Percentiles rank a stretch among this genome's conserved stretches.
These are phyloP conservation scores for Aphis craccivora DNA, from an alignment of 1,140 invertebrate species.

Conservation along the genomic window DNA sequence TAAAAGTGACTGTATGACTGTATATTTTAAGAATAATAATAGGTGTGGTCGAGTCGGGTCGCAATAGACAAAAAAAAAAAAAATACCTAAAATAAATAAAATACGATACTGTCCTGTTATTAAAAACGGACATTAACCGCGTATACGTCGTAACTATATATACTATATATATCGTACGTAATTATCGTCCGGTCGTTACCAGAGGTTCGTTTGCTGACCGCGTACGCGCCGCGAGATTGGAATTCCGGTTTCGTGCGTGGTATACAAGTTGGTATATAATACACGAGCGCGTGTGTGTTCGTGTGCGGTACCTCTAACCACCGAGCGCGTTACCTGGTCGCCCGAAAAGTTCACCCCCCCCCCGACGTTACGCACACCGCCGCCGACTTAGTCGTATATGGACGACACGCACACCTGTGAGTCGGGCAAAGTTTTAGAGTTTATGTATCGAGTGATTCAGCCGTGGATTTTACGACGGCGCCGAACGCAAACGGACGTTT, in stretches of 20 bases:
- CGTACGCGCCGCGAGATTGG: not conserved
- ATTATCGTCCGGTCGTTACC: not conserved
- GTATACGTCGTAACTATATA: not conserved
- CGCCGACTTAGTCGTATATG: too few relatives aligned
- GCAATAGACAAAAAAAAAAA: not conserved
- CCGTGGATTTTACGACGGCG: not conserved
- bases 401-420: not conserved
- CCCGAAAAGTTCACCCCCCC: not conserved
- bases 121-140: not conserved
- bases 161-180: not conserved
- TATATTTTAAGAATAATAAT: too few relatives aligned
- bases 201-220: not conserved
- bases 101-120: not conserved
- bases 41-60: not conserved
- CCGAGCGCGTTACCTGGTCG: not conserved
- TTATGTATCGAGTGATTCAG: not conserved
- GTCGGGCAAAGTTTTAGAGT: not conserved
- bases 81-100: not conserved
- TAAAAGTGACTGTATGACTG: too few relatives aligned
- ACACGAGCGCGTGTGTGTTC: fast-evolving
- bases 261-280: not conserved
- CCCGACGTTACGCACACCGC: too few relatives aligned
- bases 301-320: not conserved
- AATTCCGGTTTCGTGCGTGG: not conserved
- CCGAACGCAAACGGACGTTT: conserved; percentile 28